Evolutionary conservation across 2,113 vertebrate species (phyloP).

Genomic region (Mustelus asterias): DNA sequence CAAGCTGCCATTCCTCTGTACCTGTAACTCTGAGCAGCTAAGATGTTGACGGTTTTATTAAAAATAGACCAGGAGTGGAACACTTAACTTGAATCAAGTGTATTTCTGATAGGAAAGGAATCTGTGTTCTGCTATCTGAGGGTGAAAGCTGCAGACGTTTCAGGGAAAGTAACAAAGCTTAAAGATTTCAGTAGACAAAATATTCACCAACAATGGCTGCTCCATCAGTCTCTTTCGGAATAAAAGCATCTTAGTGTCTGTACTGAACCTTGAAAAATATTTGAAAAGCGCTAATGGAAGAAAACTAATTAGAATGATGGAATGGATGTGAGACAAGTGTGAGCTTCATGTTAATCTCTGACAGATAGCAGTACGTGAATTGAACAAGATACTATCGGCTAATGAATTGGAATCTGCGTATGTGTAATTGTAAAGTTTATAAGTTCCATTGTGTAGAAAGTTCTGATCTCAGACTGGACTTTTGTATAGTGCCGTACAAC

Average conservation of each 20-base stretch:
- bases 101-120: neutral
- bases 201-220: neutral
- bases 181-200: neutral
- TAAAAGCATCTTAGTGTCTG: neutral
- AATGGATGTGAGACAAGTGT: neutral
- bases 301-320: neutral
- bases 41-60: neutral
- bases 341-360: neutral
- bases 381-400: neutral
- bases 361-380: neutral
- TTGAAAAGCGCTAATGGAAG: neutral
- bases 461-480: neutral
- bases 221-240: neutral
- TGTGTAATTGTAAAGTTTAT: neutral
- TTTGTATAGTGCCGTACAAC: neutral
- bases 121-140: too few species aligned
- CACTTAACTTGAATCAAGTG: neutral
- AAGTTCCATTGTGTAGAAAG: neutral
- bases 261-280: neutral
- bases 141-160: neutral
- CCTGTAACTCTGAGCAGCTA: neutral
- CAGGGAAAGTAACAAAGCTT: neutral
- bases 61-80: neutral
- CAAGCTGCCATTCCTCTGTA: neutral
- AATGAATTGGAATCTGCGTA: neutral